Evolutionary conservation across 2,888 invertebrate genomes (phyloP).

Genomic region (Parnassius orleans): DNA sequence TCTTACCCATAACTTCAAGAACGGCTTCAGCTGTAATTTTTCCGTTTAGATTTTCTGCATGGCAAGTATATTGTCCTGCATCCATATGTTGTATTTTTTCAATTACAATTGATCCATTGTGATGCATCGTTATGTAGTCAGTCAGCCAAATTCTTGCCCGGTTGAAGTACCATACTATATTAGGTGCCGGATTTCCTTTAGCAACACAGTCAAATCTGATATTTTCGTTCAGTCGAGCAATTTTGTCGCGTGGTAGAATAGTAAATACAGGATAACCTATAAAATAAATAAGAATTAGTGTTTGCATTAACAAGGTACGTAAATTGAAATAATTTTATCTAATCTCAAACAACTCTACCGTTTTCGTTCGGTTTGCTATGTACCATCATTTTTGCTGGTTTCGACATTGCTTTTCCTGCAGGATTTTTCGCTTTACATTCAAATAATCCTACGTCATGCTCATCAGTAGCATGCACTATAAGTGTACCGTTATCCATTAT

Average conservation of each 20-base stretch:
- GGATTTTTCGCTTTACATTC: slow-evolving; percentile 93
- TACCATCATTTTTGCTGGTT: slow-evolving; percentile 86
- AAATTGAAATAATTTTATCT: background rate
- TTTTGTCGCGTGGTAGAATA: slow-evolving; percentile 47
- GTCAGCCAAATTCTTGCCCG: slow-evolving; percentile 79
- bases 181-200: slow-evolving; percentile 85
- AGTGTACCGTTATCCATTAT: slow-evolving; percentile 90
- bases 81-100: slow-evolving; percentile 81
- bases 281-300: slow-evolving; percentile 29
- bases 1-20: slow-evolving; percentile 86
- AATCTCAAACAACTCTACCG: slow-evolving; percentile 39
- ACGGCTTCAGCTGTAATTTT: slow-evolving; percentile 83
- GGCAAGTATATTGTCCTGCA: slow-evolving; percentile 88
- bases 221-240: slow-evolving; percentile 65
- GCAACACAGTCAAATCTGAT: slow-evolving; percentile 83
- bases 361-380: slow-evolving; percentile 43
- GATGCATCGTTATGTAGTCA: slow-evolving; percentile 74
- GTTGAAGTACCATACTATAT: slow-evolving; percentile 87
- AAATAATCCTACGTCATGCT: slow-evolving; percentile 88
- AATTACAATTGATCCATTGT: slow-evolving; percentile 85
- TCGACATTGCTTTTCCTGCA: slow-evolving; percentile 89
- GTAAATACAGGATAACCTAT: slow-evolving; percentile 55
- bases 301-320: background rate
- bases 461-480: slow-evolving; percentile 85
- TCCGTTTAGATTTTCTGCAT: slow-evolving; percentile 86